These are phyloP conservation scores for Bursaphelenchus mucronatus DNA, from an alignment of 1,140 invertebrate species.

Conservation along the genomic window DNA sequence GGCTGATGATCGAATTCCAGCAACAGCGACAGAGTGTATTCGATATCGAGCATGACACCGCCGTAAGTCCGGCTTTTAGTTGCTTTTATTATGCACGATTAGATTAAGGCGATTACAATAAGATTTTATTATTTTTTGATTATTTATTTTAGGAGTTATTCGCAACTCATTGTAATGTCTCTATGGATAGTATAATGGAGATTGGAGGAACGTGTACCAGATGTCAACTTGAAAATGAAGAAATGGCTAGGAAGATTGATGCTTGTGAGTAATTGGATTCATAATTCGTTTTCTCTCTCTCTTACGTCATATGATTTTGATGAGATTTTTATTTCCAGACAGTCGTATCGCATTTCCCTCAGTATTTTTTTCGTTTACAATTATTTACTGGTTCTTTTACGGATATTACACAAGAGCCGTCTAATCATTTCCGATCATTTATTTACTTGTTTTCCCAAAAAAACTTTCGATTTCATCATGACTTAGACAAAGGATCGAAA, in stretches of 20 bases:
- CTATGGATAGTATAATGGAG: constrained; percentile 21
- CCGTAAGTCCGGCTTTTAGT: constrained; percentile 15
- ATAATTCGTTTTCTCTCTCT: neutral
- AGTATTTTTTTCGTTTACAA: constrained; percentile 9
- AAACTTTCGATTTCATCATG: too few species aligned
- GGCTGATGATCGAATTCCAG: neutral
- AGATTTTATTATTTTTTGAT: neutral
- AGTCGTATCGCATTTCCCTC: constrained; percentile 22
- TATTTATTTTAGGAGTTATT: neutral
- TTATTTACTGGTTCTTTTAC: constrained; percentile 21
- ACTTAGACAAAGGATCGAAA: too few species aligned
- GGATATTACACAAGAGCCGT: neutral
- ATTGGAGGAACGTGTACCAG: constrained; percentile 17
- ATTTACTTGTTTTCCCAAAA: too few species aligned
- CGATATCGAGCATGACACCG: constrained; percentile 24
- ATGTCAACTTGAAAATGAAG: constrained; percentile 25
- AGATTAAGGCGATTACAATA: neutral
- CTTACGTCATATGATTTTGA: neutral
- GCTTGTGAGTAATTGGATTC: constrained; percentile 18
- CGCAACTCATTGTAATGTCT: constrained; percentile 24
- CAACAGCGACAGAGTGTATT: neutral
- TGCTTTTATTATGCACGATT: neutral
- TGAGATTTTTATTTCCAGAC: constrained; percentile 26
- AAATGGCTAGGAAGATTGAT: constrained; percentile 28
- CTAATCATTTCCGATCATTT: neutral